Base-by-base conservation (phyloP, 2,113 vertebrate species). In the Procavia capensis region DNA sequence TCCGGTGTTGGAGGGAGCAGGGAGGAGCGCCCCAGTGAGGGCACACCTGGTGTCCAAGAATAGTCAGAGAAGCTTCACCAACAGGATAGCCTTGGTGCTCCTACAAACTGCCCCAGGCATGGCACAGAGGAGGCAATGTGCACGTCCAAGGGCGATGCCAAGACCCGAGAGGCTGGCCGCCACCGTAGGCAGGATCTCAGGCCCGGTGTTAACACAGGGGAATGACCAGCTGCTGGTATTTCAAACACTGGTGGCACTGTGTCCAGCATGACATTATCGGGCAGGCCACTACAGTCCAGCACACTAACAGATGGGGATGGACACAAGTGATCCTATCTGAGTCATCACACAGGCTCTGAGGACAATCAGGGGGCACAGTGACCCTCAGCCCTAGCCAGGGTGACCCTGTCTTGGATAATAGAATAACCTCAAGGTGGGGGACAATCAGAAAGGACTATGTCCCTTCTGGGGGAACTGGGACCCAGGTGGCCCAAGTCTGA, bases 151-250 rank as follows among this genome's bases (percentile, higher is more conserved):
- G 29, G 50, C 29, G 2, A 2, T 4, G 29, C 34, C 0, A 0
- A 27, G 29, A 45, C 43, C 25, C 2, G 6, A 6, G 0, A 19
- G 3, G 29, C 34, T 7, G 24, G 45, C 45, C 20, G 34, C 0
- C 0, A 75, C 47, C 8, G 0, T 20, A 1, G 4, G 43, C n/a
- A 4, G 22, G 0, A 20, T 29, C 57, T 29, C 19, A 70, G 81
- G 68, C 41, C 59, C 10, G 9, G 27, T 11, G 1, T 57, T 9
- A 0, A 1, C 1, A 0, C 0, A 0, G 14, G 2, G 0, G 63
- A 31, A 39, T 3, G 17, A 39, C 34, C 1, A 57, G 47, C 16
- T 57, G 54, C 8, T 57, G 13, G 13, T 57, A 57, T 57, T 57
- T 57, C 3, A 59, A 59, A 22, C 7, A 24, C 57, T 20, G 22